A percentile compares a stretch with the other conserved stretches of the same genome.
Evolutionary conservation across 2,797 vertebrate genomes (phyloP).

Genomic region (Garrulus glandarius): DNA sequence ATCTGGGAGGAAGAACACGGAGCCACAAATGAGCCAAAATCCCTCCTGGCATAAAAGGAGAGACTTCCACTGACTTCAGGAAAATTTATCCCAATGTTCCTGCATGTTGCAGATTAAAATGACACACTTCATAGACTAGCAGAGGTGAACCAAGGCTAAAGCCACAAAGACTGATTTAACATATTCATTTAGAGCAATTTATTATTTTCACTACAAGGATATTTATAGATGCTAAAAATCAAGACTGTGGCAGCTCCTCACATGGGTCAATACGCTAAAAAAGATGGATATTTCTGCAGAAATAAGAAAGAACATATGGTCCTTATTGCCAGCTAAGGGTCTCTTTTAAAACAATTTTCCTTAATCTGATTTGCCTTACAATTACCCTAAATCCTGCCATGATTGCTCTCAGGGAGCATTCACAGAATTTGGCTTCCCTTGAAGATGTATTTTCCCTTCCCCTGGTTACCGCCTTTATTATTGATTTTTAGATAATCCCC

Average conservation of each 20-base stretch:
- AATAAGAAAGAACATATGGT: conserved; percentile 6
- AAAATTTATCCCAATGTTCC: neutral
- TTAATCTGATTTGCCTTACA: conserved; percentile 35
- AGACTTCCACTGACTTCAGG: neutral
- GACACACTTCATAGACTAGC: neutral
- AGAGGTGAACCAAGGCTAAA: neutral
- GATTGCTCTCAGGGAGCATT: conserved; percentile 6
- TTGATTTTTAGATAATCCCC: conserved; percentile 37
- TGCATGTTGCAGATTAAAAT: neutral
- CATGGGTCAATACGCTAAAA: neutral
- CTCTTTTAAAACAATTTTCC: conserved; percentile 26
- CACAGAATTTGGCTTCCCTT: conserved; percentile 10
- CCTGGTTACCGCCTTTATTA: neutral
- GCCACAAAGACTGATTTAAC: neutral
- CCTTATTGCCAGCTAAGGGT: neutral
- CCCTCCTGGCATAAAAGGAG: neutral
- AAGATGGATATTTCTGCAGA: neutral
- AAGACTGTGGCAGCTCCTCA: neutral
- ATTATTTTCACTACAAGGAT: neutral
- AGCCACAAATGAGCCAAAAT: conserved; percentile 1
- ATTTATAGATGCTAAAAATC: neutral
- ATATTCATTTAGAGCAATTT: neutral
- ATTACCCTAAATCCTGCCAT: conserved; percentile 27
- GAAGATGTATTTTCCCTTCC: neutral
- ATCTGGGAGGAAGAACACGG: neutral